Evolutionary conservation across 2,888 invertebrate genomes (phyloP), one percentile per base, ranked within the genome.

Genomic region (Parnassius glacialis): DNA sequence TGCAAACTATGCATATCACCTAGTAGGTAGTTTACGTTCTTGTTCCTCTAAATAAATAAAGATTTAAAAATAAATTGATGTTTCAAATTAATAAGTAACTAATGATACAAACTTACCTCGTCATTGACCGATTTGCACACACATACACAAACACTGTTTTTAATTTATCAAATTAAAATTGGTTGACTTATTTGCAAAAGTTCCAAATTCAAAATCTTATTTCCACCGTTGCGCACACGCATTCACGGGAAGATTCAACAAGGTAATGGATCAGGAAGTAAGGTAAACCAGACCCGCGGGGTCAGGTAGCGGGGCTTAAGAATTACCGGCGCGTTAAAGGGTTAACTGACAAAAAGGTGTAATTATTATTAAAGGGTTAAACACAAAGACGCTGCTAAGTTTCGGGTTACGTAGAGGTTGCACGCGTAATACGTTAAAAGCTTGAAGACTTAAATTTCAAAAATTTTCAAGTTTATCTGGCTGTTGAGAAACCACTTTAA

Each of bases 241-340:
- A 87, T 80, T 72, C 79, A 72, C 78, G 75, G 81, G 82, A 83
- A 80, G 78, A 80, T 78, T 82, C 77, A 71, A 78, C 75, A 78
- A 87, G 83, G 83, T 85, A 90, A 90, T 90, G 90, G 83, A 85
- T 87, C 84, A 87, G 89, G 89, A 90, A 90, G 83, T 84, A 78
- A 84, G 81, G 83, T 84, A 78, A 84, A 80, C 80, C 79, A 78
- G 75, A 75, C 78, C 67, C 70, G 70, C 70, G 78, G 84, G 88
- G 89, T 90, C 90, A 90, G 91, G 91, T 91, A 90, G 88, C 85
- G 78, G 81, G 59, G 80, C 74, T 79, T 85, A 87, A 89, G 90
- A 88, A 86, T 87, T 85, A 86, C 77, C 77, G 80, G 75, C 81
- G 85, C 82, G 87, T 84, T 80, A 84, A 89, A 87, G 90, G 90